Evolutionary conservation across 2,888 invertebrate genomes (phyloP).

Genomic region (Rotaria socialis): DNA sequence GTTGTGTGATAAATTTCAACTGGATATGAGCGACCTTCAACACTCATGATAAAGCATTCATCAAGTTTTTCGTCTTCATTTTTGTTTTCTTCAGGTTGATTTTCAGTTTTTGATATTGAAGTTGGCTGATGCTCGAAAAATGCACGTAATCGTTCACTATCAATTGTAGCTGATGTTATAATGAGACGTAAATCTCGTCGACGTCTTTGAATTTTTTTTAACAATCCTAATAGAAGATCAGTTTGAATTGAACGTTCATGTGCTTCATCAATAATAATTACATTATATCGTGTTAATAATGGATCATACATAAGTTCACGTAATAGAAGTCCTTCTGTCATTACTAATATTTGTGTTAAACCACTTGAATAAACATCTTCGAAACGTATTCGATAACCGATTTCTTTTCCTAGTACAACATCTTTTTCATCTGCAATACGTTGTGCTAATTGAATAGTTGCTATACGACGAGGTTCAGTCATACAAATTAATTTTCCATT

Average conservation of each 20-base stretch:
- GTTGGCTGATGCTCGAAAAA: slow-evolving; percentile 38
- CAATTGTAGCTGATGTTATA: slow-evolving; percentile 88
- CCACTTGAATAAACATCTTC: slow-evolving; percentile 55
- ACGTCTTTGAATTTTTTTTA: slow-evolving; percentile 74
- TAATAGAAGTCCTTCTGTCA: slow-evolving; percentile 91
- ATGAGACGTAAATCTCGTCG: slow-evolving; percentile 76
- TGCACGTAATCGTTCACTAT: slow-evolving; percentile 70
- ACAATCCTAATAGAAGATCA: slow-evolving; percentile 83
- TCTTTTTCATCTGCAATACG: slow-evolving; percentile 83
- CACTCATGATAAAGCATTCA: slow-evolving; percentile 48
- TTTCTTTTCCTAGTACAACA: slow-evolving; percentile 69
- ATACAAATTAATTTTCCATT: slow-evolving; percentile 71
- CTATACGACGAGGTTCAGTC: slow-evolving; percentile 84
- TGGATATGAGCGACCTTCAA: slow-evolving; percentile 75
- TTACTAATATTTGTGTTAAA: slow-evolving; percentile 52
- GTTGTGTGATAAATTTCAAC: slow-evolving; percentile 77
- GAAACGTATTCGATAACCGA: slow-evolving; percentile 78
- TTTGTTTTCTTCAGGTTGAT: background rate
- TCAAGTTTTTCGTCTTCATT: slow-evolving; percentile 38
- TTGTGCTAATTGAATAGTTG: slow-evolving; percentile 75
- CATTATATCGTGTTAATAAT: slow-evolving; percentile 75
- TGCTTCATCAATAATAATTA: slow-evolving; percentile 85
- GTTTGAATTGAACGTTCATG: slow-evolving; percentile 88
- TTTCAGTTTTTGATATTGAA: background rate
- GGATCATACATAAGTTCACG: slow-evolving; percentile 93